These are phyloP conservation scores for Ailurus styani DNA, from an alignment of 2,113 vertebrate species.

Conservation along the genomic window DNA sequence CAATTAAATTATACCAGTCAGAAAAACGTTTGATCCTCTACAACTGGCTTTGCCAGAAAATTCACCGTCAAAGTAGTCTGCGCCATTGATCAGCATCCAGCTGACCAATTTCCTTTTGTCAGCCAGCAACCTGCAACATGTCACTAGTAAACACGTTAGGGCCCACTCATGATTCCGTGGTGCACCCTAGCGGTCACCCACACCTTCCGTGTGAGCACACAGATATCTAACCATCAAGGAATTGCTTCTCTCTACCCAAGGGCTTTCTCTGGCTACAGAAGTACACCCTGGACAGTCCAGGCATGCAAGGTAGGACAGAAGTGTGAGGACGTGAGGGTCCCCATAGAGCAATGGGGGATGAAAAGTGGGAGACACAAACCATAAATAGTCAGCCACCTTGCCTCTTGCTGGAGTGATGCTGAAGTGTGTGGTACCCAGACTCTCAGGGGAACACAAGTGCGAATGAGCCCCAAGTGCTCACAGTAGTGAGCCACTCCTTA, in stretches of 20 bases:
- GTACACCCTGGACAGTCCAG: neutral
- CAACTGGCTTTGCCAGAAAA: conserved; percentile 48
- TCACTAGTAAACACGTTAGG: no score
- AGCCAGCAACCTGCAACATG: neutral
- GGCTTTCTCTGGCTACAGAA: neutral
- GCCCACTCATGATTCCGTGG: neutral
- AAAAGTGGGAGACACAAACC: neutral
- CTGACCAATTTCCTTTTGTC: neutral
- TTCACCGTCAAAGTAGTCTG: neutral
- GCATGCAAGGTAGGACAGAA: neutral
- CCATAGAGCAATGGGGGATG: neutral
- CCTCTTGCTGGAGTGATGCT: neutral
- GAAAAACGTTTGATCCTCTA: conserved; percentile 44
- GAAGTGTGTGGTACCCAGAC: neutral
- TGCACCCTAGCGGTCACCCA: neutral
- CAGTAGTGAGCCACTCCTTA: neutral
- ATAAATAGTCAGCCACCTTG: neutral
- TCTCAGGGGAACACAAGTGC: neutral
- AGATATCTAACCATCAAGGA: neutral
- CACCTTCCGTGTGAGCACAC: neutral
- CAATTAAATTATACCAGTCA: conserved; percentile 49
- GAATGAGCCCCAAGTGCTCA: neutral
- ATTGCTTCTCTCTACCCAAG: neutral
- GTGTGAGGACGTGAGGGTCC: neutral
- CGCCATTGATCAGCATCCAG: neutral